Conservation (phyloP, 2,113 vertebrate genomes). For the Lota lota region DNA sequence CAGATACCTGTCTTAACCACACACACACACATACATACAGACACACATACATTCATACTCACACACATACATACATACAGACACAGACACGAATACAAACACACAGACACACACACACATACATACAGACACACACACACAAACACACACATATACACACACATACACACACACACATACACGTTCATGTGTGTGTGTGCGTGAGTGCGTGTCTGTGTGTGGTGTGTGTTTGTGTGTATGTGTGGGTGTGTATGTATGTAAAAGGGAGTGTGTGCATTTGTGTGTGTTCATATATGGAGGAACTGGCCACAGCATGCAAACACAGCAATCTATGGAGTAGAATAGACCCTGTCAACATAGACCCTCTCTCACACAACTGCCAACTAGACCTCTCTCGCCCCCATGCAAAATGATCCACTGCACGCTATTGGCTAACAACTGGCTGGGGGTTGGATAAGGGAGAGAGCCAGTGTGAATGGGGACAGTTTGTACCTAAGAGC, state of each 20-base stretch:
- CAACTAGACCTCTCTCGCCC: not conserved
- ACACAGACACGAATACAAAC: no score
- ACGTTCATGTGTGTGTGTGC: slow-evolving; percentile 1
- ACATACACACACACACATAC: not conserved
- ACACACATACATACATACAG: no score
- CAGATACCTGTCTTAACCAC: not conserved
- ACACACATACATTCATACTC: not conserved
- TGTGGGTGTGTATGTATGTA: not conserved
- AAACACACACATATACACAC: not conserved
- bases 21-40: not conserved
- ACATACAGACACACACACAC: not conserved
- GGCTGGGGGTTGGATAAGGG: no score
- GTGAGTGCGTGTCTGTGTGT: not conserved
- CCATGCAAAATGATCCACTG: not conserved
- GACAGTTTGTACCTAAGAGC: not conserved
- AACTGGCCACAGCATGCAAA: no score
- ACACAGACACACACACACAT: not conserved
- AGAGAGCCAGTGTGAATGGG: no score
- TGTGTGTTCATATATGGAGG: not conserved
- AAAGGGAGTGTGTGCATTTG: not conserved
- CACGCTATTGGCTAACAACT: not conserved
- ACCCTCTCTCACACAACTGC: not conserved
- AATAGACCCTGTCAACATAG: not conserved
- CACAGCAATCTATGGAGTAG: not conserved
- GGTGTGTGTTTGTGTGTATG: not conserved